These are phyloP conservation scores for Lucinisca nassula DNA, from an alignment of 2,888 invertebrate species.

Conservation along the genomic window DNA sequence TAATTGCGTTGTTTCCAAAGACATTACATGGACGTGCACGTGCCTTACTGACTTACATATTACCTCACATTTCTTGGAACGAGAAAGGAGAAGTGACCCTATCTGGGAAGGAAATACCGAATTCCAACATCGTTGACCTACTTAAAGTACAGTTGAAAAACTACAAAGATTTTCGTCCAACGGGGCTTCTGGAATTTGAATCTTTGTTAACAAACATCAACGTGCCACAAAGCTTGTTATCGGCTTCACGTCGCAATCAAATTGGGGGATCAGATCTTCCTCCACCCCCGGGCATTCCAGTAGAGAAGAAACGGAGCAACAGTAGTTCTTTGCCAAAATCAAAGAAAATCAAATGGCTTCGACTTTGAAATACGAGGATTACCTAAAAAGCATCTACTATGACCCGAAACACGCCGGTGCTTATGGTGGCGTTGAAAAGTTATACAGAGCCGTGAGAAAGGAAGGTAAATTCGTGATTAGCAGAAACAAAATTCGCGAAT, in stretches of 20 bases:
- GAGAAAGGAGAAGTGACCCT: no score
- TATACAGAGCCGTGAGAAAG: constrained; percentile 62
- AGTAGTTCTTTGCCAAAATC: background rate
- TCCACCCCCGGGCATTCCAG: constrained; percentile 42
- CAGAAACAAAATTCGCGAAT: constrained; percentile 55
- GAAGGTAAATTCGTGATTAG: constrained; percentile 59
- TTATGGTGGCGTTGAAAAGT: constrained; percentile 59
- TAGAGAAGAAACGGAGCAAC: constrained; percentile 12
- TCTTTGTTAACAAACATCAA: no score
- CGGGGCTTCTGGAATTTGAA: background rate
- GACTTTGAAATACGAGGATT: constrained; percentile 50
- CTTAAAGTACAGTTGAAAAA: no score
- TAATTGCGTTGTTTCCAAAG: no score
- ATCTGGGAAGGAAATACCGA: no score
- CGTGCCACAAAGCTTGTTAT: constrained; percentile 43
- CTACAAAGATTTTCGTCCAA: no score
- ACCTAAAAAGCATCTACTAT: constrained; percentile 58
- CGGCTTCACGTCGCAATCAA: background rate
- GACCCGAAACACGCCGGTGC: constrained; percentile 54
- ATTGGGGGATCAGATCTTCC: background rate
- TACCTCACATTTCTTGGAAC: no score
- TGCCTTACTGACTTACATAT: no score
- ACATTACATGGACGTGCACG: no score
- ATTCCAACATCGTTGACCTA: no score
- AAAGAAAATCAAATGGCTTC: constrained; percentile 46